phyloP scores from a whole-genome alignment of 2,888 invertebrate species.

The Lutraria lutraria region DNA sequence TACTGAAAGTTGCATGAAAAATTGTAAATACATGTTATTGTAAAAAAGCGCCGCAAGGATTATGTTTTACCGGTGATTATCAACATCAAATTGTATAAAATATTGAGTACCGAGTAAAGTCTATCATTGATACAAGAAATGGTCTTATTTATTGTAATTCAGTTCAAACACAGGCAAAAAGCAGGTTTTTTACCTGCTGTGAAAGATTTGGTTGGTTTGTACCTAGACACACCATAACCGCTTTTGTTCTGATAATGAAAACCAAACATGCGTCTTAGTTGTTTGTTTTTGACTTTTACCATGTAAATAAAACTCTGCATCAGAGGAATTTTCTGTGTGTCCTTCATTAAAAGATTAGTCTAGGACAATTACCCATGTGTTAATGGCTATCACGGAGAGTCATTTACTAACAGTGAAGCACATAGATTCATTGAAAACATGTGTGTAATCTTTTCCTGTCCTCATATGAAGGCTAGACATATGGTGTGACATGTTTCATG shows the following conservation, averaged over 20 bases:
- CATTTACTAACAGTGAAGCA: slow-evolving; percentile 4
- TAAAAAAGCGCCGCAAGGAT: no score
- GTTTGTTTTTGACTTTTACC: not conserved
- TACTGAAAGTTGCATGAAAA: no score
- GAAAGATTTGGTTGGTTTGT: no score
- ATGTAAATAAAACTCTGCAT: not conserved
- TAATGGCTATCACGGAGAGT: slow-evolving; percentile 30
- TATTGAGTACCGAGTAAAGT: no score
- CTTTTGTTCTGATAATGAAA: not conserved
- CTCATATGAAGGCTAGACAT: not conserved
- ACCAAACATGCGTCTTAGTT: not conserved
- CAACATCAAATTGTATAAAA: no score
- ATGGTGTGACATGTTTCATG: not conserved
- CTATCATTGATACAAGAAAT: no score
- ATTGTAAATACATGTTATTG: no score
- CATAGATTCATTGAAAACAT: slow-evolving; percentile 48
- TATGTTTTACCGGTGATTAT: no score
- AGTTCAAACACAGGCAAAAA: no score
- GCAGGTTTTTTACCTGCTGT: no score
- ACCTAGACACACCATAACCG: no score
- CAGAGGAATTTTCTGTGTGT: slow-evolving; percentile 31
- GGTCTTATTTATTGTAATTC: no score
- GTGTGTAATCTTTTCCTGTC: slow-evolving; percentile 31
- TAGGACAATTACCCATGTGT: slow-evolving; percentile 64
- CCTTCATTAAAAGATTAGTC: slow-evolving; percentile 60